Conservation (phyloP, 2,888 invertebrate genomes). For the Nomada hirtipes region DNA sequence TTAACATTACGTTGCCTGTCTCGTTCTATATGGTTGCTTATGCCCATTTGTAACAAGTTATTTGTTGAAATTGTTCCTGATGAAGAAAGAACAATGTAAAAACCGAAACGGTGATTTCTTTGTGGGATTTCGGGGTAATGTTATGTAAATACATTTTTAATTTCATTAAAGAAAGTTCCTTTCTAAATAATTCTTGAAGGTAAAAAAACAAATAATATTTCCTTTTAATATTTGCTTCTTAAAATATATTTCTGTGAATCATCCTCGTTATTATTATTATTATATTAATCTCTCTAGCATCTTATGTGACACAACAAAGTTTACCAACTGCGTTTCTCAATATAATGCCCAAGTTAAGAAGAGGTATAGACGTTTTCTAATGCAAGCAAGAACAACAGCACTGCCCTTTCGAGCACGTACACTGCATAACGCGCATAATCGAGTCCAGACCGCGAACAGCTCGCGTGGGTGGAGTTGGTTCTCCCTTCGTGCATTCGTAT, state of each 20-base stretch:
- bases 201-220: too few relatives aligned
- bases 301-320: not conserved
- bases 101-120: constrained; percentile 31
- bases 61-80: not conserved
- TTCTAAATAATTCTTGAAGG: too few relatives aligned
- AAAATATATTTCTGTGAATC: too few relatives aligned
- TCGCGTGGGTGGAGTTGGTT: constrained; percentile 61
- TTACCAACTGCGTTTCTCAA: not conserved
- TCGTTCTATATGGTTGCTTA: too few relatives aligned
- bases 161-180: not conserved
- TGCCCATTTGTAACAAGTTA: too few relatives aligned
- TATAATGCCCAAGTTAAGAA: not conserved
- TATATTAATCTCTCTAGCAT: not conserved
- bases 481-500: constrained; percentile 48
- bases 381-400: constrained; percentile 30
- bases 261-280: too few relatives aligned
- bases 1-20: too few relatives aligned
- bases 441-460: constrained; percentile 30
- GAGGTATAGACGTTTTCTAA: constrained; percentile 12
- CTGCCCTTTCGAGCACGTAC: constrained; percentile 41
- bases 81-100: constrained; percentile 9
- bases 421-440: constrained; percentile 36
- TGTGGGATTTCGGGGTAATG: too few relatives aligned
- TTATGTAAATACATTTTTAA: not conserved
- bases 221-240: too few relatives aligned